Conservation (phyloP, 1,140 invertebrate species). For the Calephelis nemesis region DNA sequence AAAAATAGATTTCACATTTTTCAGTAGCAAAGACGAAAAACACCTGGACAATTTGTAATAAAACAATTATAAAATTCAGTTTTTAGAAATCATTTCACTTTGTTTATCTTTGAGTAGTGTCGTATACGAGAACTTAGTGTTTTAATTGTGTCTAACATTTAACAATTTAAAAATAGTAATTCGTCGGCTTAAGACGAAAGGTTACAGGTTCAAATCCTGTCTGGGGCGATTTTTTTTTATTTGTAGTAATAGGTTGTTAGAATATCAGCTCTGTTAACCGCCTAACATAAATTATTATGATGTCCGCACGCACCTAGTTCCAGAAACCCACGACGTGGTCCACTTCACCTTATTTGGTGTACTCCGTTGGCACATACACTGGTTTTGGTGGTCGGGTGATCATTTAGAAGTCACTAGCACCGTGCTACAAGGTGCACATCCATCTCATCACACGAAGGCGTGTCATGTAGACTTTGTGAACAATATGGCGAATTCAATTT, state of each 20-base stretch:
- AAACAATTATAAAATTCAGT: too few relatives aligned
- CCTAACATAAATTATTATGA: constrained; percentile 20
- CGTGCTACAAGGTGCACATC: constrained; percentile 1
- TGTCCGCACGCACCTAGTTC: constrained; percentile 21
- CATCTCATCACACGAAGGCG: not conserved
- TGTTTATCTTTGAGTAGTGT: too few relatives aligned
- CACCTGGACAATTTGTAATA: too few relatives aligned
- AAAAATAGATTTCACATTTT: too few relatives aligned
- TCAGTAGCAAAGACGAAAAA: too few relatives aligned
- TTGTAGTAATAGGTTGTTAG: not conserved
- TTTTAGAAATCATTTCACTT: too few relatives aligned
- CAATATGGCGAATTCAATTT: too few relatives aligned
- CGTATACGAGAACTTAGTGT: too few relatives aligned
- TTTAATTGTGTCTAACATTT: too few relatives aligned
- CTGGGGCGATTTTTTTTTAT: not conserved
- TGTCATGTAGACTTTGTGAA: too few relatives aligned
- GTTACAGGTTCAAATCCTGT: too few relatives aligned
- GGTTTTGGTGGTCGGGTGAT: constrained; percentile 11
- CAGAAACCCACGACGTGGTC: not conserved
- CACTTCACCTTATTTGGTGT: constrained; percentile 8
- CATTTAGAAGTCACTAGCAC: constrained; percentile 4
- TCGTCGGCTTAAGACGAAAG: not conserved
- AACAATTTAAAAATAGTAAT: not conserved
- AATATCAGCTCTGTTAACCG: constrained; percentile 32
- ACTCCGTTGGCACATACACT: constrained; percentile 12